Evolutionary conservation across 2,797 vertebrate species (phyloP), one percentile per base, ranked within the genome.

Genomic region (Silurus lanzhouensis): DNA sequence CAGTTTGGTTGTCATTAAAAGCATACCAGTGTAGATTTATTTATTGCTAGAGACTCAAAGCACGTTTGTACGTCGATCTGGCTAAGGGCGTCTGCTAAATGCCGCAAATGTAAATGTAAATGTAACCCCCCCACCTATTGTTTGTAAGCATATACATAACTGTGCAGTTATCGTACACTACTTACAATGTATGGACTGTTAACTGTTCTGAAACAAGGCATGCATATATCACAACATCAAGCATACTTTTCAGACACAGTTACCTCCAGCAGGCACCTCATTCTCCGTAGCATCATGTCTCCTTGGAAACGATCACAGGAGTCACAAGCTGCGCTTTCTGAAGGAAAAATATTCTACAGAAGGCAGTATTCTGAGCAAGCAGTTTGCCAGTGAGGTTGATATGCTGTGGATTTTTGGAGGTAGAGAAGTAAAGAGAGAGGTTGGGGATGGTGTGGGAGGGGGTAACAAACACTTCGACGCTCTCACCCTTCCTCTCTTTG

Each of bases 191-290:
- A 87, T 82, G 83, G 83, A 46, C 58, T 48, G 52, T 83, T 82
- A 27, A 25, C 38, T 81, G 72, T 46, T 38, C 72, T 74, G 55
- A 85, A 64, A 60, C 25, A 15, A 83, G 61, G 17, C 87, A 88
- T 86, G 84, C 81, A 38, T 38, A 84, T 80, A 66, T 61, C 22
- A 70, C 70, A 46, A 72, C 5, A 57, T 82, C 31, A 74, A 79
- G 74, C 86, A 83, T 72, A 77, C 66, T 81, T 78, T 72, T 57
- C 52, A 68, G 46, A 48, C 38, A 64, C 74, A 52, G 68, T 89
- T 88, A 88, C 89, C 89, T 89, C 87, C 76, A 86, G 80, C 80
- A 64, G 82, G 68, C 72, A 76, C 80, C 87, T 64, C 61, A 25
- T 67, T 81, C 68, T 80, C 58, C 80, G 70, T 66, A 61, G 60